These are phyloP conservation scores for Theocolax elegans DNA, from an alignment of 1,140 invertebrate species.

Conservation along the genomic window DNA sequence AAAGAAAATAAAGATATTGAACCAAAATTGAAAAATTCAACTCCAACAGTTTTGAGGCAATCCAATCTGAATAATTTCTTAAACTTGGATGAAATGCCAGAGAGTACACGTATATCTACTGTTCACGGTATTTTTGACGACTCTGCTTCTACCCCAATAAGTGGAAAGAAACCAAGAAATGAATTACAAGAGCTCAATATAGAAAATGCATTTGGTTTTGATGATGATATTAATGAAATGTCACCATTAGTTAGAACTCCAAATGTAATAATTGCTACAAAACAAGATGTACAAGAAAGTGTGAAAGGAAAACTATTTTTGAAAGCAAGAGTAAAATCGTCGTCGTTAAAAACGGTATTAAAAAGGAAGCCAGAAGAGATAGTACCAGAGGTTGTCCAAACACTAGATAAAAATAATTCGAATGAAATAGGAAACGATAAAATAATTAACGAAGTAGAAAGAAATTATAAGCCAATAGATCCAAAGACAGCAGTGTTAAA, in stretches of 20 bases:
- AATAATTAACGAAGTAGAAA: background rate
- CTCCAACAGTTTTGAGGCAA: conserved; percentile 45
- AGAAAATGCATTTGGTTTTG: conserved; percentile 55
- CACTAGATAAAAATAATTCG: conserved; percentile 14
- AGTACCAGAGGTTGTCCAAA: background rate
- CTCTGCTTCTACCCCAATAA: conserved; percentile 46
- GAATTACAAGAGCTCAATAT: conserved; percentile 26
- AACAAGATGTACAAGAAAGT: conserved; percentile 32
- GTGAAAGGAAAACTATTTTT: conserved; percentile 28
- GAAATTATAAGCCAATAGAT: conserved; percentile 2
- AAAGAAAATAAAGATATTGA: conserved; percentile 38
- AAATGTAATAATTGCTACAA: conserved; percentile 13
- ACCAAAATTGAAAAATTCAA: conserved; percentile 40
- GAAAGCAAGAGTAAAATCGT: conserved; percentile 21
- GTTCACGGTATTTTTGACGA: conserved; percentile 55
- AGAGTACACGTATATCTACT: conserved; percentile 47
- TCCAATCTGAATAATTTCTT: conserved; percentile 56
- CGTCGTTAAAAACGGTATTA: conserved; percentile 44
- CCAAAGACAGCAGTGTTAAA: background rate
- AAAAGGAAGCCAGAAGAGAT: conserved; percentile 32
- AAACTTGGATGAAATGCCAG: conserved; percentile 51
- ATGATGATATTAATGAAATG: conserved; percentile 39
- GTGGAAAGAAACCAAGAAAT: conserved; percentile 34
- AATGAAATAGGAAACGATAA: conserved; percentile 3
- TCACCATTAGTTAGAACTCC: background rate